A percentile compares a stretch with the other conserved stretches of the same genome.
Evolutionary conservation across 1,140 invertebrate species (phyloP).

Genomic region (Macrobrachium rosenbergii): DNA sequence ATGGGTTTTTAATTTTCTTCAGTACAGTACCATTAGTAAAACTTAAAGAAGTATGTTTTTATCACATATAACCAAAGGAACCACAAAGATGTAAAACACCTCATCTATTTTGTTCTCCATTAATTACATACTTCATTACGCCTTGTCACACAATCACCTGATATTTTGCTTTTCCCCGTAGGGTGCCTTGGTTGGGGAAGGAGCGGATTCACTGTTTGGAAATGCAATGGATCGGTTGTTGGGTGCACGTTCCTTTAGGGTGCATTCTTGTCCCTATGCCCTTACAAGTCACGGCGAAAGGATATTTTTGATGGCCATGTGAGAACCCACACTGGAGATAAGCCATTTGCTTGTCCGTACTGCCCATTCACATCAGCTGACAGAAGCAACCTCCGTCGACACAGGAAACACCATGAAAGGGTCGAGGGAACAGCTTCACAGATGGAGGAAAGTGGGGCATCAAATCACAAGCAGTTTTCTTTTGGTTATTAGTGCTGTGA

Average conservation of each 20-base stretch:
- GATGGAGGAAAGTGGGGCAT: no score
- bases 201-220: background rate
- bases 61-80: no score
- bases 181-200: background rate
- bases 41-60: no score
- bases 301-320: constrained; percentile 53
- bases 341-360: constrained; percentile 47
- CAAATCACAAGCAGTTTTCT: no score
- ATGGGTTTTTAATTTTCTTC: no score
- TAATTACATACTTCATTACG: no score
- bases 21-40: no score
- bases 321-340: constrained; percentile 49
- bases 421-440: background rate
- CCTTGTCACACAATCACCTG: constrained; percentile 15
- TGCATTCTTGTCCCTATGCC: constrained; percentile 40
- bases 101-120: no score
- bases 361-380: constrained; percentile 50
- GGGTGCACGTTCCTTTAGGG: background rate
- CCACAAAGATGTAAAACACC: no score
- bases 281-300: constrained; percentile 50
- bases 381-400: constrained; percentile 51
- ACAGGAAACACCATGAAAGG: constrained; percentile 33
- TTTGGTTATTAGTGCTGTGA: no score
- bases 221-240: background rate
- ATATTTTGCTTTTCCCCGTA: constrained; percentile 38